Conservation (phyloP, 2,113 vertebrate species). For the Oenanthe oenanthe region DNA sequence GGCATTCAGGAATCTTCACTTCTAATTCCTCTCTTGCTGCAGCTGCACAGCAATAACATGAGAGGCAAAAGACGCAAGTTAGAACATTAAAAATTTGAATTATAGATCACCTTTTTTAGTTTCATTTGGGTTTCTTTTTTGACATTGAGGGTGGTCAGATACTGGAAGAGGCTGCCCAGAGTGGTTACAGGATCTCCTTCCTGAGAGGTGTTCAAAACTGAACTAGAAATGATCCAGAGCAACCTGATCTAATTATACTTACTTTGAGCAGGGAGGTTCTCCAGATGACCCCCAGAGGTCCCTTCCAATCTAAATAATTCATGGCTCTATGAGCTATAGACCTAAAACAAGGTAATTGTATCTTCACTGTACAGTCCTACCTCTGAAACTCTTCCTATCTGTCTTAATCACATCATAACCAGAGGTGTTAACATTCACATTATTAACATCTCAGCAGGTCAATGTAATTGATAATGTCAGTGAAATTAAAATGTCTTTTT, state of each 20-base stretch:
- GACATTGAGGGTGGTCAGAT: background rate
- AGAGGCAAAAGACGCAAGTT: background rate
- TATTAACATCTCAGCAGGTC: background rate
- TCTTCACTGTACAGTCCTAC: background rate
- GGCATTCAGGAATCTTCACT: background rate
- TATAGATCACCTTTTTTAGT: background rate
- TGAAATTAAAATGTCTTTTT: conserved; percentile 35
- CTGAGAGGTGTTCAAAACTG: background rate
- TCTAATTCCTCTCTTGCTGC: background rate
- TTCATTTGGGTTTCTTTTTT: background rate
- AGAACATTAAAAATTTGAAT: background rate
- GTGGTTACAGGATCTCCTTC: background rate
- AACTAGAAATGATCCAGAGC: background rate
- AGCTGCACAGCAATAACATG: background rate
- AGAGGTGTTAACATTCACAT: background rate
- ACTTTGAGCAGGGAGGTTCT: background rate
- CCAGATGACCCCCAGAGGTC: background rate
- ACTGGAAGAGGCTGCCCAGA: background rate
- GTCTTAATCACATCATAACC: conserved; percentile 3
- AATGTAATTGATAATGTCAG: background rate
- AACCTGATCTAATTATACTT: background rate
- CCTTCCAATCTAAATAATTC: background rate
- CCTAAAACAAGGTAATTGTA: background rate
- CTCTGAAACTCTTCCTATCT: background rate
- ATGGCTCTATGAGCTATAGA: background rate